phyloP scores from a whole-genome alignment of 1,140 invertebrate genomes.

The Adoxophyes honmai region DNA sequence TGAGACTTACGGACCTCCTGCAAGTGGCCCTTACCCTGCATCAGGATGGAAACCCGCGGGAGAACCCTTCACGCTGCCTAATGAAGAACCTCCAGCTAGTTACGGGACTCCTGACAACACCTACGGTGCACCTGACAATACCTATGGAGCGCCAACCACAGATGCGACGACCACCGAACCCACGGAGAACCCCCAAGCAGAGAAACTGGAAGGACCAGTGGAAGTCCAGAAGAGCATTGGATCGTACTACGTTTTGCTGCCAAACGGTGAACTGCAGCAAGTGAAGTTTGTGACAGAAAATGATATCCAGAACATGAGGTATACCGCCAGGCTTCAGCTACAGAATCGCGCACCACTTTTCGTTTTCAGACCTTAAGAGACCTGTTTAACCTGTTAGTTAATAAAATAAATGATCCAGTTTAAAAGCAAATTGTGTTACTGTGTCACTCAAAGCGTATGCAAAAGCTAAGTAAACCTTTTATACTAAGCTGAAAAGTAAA shows the following conservation, averaged over 20 bases:
- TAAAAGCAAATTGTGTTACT: too few relatives aligned
- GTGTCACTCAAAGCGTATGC: too few relatives aligned
- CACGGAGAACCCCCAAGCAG: conserved; percentile 49
- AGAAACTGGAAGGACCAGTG: conserved; percentile 53
- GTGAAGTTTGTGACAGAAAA: conserved; percentile 55
- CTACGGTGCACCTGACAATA: conserved; percentile 30
- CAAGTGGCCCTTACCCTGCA: conserved; percentile 46
- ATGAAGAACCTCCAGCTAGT: conserved; percentile 47
- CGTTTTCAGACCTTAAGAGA: conserved; percentile 42
- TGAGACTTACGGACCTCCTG: conserved; percentile 45
- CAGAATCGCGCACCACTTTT: conserved; percentile 46
- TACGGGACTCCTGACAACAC: conserved; percentile 58
- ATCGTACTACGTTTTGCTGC: conserved; percentile 55
- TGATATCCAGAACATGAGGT: conserved; percentile 62
- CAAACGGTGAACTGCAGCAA: conserved; percentile 54
- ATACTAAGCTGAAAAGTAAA: too few relatives aligned
- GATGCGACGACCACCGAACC: conserved; percentile 45
- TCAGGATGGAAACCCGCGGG: conserved; percentile 59
- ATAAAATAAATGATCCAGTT: too few relatives aligned
- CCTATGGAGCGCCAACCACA: conserved; percentile 20
- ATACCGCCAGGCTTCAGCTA: conserved; percentile 47
- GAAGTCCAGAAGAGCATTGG: conserved; percentile 60
- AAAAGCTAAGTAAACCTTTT: too few relatives aligned
- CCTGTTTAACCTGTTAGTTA: background rate
- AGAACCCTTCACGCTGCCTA: conserved; percentile 47